phyloP scores from a whole-genome alignment of 2,888 invertebrate genomes.

The Rotaria magnacalcarata region DNA sequence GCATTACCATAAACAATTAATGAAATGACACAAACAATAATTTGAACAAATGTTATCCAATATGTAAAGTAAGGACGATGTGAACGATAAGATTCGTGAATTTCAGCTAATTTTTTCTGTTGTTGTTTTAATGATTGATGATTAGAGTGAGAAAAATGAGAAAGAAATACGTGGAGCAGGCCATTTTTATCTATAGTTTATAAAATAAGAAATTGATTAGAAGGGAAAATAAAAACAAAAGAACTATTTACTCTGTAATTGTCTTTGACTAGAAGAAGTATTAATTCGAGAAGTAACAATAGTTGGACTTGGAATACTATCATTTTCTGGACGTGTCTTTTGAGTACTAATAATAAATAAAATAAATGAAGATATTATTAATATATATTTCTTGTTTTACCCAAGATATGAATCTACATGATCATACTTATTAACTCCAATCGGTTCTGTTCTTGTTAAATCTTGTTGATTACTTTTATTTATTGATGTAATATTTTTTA shows the following conservation, averaged over 20 bases:
- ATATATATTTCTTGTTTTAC: neutral
- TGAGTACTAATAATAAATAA: neutral
- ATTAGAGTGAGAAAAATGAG: neutral
- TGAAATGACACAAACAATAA: slow-evolving; percentile 80
- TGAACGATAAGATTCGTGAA: slow-evolving; percentile 16
- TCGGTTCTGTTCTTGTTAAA: neutral
- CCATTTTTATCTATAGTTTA: neutral
- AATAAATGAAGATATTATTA: neutral
- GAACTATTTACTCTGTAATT: neutral
- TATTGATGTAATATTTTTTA: neutral
- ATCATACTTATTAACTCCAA: neutral
- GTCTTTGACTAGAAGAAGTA: neutral
- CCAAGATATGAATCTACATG: neutral
- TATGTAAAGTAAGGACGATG: slow-evolving; percentile 88
- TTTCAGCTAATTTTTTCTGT: neutral
- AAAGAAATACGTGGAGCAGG: neutral
- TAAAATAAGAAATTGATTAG: no score
- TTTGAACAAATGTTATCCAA: slow-evolving; percentile 95
- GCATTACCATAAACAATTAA: slow-evolving; percentile 88
- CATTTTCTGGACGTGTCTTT: neutral
- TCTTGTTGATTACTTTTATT: neutral
- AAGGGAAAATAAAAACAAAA: neutral
- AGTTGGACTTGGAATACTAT: neutral
- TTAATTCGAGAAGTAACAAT: neutral
- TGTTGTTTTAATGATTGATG: neutral